These are phyloP conservation scores for Setophaga coronata DNA, from an alignment of 2,113 vertebrate genomes.

Conservation along the genomic window DNA sequence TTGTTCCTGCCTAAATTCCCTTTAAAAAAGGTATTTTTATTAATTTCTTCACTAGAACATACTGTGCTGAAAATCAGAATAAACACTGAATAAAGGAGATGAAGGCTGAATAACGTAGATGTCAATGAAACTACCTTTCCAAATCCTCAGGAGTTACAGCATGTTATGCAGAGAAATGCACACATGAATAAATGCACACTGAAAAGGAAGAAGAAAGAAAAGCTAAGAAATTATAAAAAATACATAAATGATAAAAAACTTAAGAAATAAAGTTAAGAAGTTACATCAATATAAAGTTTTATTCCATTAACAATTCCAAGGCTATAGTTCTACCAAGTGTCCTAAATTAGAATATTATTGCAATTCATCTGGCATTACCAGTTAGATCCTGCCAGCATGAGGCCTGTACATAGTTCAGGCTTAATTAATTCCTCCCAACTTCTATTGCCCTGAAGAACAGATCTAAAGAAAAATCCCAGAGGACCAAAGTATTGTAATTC, in stretches of 20 bases:
- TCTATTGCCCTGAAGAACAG: not conserved
- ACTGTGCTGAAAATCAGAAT: not conserved
- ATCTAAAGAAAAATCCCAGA: not conserved
- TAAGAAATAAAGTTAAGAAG: not conserved
- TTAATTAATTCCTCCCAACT: slow-evolving; percentile 8
- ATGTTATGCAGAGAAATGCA: too few species aligned
- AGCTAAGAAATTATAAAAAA: too few species aligned
- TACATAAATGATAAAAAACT: too few species aligned
- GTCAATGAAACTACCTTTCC: too few species aligned
- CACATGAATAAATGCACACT: too few species aligned
- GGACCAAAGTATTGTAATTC: not conserved
- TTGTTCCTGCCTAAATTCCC: not conserved
- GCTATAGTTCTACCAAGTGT: not conserved
- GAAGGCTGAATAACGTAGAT: too few species aligned
- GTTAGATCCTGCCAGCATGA: not conserved
- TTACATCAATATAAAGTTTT: not conserved
- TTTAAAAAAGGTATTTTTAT: not conserved
- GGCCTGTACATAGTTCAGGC: not conserved
- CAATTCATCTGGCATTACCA: not conserved
- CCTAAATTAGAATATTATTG: not conserved
- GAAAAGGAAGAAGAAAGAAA: too few species aligned
- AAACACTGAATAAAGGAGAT: too few species aligned
- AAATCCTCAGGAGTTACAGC: too few species aligned
- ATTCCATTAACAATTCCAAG: not conserved
- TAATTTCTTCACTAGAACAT: not conserved